Base-by-base conservation (phyloP, 2,113 vertebrate genomes). In the Corynorhinus townsendii region DNA sequence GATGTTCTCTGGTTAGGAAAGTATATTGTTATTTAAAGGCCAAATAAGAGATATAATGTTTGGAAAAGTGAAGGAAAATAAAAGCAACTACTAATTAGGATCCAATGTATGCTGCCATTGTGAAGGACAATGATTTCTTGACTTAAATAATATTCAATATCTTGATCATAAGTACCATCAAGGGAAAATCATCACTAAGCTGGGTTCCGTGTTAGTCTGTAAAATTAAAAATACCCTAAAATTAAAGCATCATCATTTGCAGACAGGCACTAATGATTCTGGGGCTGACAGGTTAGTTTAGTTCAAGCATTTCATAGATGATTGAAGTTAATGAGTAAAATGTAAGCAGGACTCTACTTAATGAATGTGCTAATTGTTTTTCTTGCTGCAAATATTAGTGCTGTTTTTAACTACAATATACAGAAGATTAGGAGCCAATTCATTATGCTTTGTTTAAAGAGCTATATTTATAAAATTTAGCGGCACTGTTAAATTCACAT, bases 291-390 rank as follows among this genome's bases (percentile, higher is more conserved):
- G 89, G 94, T 95, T 92, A 97, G 93, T 90, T 92, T 92, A 96
- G 97, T 95, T 97, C 92, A 97, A 95, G 90, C 86, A 76, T 96
- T 96, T 96, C 96, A 95, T 93, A 95, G 95, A 96, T 87, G 96
- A 97, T 97, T 96, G 96, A 96, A 95, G 95, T 92, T 97, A 97
- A 97, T 93, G 94, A 95, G 95, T 92, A 72, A 95, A 92, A 79
- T 96, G 92, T 96, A 94, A 96, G 96, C 96, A 97, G 96, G 96
- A 94, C 96, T 90, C 86, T 90, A 86, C 92, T 97, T 97, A 97
- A 97, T 97, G 92, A 96, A 95, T 72, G 90, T 96, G 96, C 89
- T 97, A 96, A 97, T 97, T 95, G 96, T 97, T 97, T 97, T 96
- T 93, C 95, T 89, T 95, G 96, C 90, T 93, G 90, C 79, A 97